Percentiles rank a stretch among this genome's conserved stretches.
Evolutionary conservation across 2,888 invertebrate species (phyloP).

Genomic region (Ashinkailepas kermadecensis): DNA sequence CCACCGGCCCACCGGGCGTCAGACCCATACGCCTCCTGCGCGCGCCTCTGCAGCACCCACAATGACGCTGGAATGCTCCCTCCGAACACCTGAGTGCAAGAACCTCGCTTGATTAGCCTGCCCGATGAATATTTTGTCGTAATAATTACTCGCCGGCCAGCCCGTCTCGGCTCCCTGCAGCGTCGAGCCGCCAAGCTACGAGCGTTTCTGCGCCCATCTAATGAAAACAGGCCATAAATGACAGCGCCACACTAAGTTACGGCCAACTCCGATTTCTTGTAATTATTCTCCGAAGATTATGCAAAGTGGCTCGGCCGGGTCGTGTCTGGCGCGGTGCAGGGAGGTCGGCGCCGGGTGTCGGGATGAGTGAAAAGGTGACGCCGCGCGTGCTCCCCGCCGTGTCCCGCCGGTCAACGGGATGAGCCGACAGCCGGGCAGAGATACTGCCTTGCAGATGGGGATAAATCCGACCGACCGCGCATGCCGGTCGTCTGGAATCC

Average conservation of each 20-base stretch:
- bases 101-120: constrained; percentile 15
- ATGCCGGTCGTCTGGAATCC: too few species aligned
- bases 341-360: background rate
- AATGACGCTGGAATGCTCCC: constrained; percentile 1
- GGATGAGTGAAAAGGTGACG: constrained; percentile 8
- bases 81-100: background rate
- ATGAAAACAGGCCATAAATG: constrained; percentile 21
- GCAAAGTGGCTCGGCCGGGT: background rate
- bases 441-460: too few species aligned
- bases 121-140: constrained; percentile 14
- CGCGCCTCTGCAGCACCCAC: background rate
- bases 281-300: constrained; percentile 21
- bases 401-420: too few species aligned
- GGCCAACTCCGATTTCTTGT: constrained; percentile 20
- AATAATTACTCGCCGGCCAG: constrained; percentile 7
- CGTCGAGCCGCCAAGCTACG: background rate
- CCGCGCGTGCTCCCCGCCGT: background rate
- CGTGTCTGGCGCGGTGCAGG: background rate
- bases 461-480: too few species aligned
- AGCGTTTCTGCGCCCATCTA: constrained; percentile 8
- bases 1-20: too few species aligned
- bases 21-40: too few species aligned
- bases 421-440: too few species aligned
- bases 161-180: constrained; percentile 9
- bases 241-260: constrained; percentile 9